These are phyloP conservation scores for Cossypha polioptera DNA, from an alignment of 2,797 vertebrate genomes.

Conservation along the genomic window DNA sequence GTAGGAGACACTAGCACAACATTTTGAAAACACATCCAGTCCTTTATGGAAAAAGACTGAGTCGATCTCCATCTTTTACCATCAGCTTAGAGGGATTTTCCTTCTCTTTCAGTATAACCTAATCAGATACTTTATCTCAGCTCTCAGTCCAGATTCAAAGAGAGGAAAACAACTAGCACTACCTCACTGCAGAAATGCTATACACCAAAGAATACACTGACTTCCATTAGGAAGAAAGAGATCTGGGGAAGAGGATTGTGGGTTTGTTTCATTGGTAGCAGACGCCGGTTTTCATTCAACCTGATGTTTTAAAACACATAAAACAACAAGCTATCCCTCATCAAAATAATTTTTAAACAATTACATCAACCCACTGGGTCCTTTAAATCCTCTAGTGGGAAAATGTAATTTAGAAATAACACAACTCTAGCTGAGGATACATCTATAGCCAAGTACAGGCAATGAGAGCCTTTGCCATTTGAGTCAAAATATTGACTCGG, in stretches of 20 bases:
- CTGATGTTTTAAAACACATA: not conserved
- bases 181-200: not conserved
- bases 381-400: not conserved
- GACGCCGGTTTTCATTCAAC: not conserved
- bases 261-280: not conserved
- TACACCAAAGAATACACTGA: not conserved
- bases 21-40: not conserved
- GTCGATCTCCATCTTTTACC: not conserved
- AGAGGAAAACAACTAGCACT: not conserved
- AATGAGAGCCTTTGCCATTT: not conserved
- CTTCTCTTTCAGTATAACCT: not conserved
- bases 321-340: not conserved
- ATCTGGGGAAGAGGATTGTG: not conserved
- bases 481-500: not conserved
- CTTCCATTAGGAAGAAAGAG: not conserved
- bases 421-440: not conserved
- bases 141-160: not conserved
- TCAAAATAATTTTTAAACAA: not conserved
- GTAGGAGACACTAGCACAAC: not conserved
- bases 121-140: not conserved
- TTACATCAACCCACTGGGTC: not conserved
- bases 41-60: not conserved
- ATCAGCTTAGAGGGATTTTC: not conserved
- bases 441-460: not conserved
- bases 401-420: not conserved